Evolutionary conservation across 2,113 vertebrate species (phyloP).

Genomic region (Emydura subglobosa): DNA sequence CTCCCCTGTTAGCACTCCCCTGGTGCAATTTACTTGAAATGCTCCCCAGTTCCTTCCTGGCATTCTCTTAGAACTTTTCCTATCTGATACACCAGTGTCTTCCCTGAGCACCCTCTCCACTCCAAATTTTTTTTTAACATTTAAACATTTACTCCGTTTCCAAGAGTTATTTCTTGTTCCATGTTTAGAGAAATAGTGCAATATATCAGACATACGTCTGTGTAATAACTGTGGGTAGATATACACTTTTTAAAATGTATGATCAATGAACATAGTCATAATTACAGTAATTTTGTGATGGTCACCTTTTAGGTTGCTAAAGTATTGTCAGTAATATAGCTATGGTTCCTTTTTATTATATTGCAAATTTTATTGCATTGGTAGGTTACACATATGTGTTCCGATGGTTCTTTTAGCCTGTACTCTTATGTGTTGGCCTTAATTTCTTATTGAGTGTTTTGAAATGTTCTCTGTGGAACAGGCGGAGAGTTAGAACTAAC

Average conservation of each 20-base stretch:
- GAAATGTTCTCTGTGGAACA: not conserved
- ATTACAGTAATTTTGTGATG: not conserved
- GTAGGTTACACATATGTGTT: fast-evolving
- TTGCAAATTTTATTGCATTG: not conserved
- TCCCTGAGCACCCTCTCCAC: not conserved
- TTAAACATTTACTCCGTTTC: not conserved
- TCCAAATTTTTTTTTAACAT: not conserved
- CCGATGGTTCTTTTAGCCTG: not conserved
- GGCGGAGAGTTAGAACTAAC: not conserved
- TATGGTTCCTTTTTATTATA: not conserved
- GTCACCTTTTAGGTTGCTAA: not conserved
- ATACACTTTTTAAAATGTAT: not conserved
- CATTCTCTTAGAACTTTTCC: not conserved
- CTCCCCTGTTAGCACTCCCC: fast-evolving
- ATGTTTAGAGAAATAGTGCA: not conserved
- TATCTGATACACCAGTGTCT: not conserved
- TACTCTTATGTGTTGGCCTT: not conserved
- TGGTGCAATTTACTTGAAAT: not conserved
- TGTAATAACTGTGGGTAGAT: not conserved
- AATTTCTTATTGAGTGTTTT: not conserved
- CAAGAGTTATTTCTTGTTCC: not conserved
- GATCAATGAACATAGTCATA: not conserved
- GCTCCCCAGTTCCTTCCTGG: not conserved
- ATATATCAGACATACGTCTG: not conserved
- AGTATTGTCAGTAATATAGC: not conserved